Evolutionary conservation across 1,140 invertebrate species (phyloP), one percentile per base, ranked within the genome.

Genomic region (Thaumatotibia leucotreta): DNA sequence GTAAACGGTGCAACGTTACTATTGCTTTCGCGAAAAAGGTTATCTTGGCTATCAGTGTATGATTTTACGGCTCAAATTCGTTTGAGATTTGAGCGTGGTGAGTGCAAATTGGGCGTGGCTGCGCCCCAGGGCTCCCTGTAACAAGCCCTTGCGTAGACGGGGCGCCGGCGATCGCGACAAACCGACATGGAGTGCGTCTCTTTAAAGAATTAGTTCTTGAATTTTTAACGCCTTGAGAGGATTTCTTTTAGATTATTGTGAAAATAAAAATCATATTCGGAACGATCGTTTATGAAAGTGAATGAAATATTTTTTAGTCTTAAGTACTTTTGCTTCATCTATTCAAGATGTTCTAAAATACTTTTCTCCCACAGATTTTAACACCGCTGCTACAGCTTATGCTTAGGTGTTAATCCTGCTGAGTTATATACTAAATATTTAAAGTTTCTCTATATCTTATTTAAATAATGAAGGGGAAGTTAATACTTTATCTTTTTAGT

Each of bases 91-190:
- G 50, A 32, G 70, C 65, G 50, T 29, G 61, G 61, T 50, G 72
- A 61, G 69, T 72, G 73, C 76, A 69, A 49, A 67, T 67, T 71
- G 39, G 58, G 68, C 69, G 64, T 58, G 23, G 72, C 68, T 63
- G 54, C 73, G 84, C 83, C 77, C 75, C 79, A 76, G 80, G 86
- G 83, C 75, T 79, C 75, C 69, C 64, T 68, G 72, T 87, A 86
- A 88, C 83, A 80, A 88, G 81, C 74, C 75, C 72, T 73, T 73
- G 73, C 74, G 75, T 74, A 78, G 83, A 81, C 83, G 74, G 75
- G 74, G 72, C 74, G 72, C 75, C 73, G 74, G 73, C 75, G 76
- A 80, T 77, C 74, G 77, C 75, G 72, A 76, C 74, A 78, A 79
- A 73, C 75, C 66, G 69, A 66, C 75, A 77, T 71, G 64, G 71